Conservation (phyloP, 2,888 invertebrate species). For the Glaucopsyche alexis region DNA sequence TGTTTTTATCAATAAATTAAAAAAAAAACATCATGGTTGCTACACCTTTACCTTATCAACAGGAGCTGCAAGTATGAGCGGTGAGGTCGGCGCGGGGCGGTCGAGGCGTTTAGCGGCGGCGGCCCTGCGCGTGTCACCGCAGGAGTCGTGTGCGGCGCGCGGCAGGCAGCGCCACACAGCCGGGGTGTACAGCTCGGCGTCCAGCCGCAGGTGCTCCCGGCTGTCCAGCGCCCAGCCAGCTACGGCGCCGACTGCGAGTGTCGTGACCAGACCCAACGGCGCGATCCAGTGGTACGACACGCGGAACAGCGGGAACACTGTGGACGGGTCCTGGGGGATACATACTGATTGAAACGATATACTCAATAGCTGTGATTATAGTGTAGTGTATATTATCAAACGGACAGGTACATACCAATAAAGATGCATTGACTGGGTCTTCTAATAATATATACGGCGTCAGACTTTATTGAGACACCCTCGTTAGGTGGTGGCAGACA, state of each 20-base stretch:
- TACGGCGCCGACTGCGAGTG: conserved; percentile 83
- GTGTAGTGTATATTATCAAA: no score
- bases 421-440: no score
- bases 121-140: conserved; percentile 48
- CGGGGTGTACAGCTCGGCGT: conserved; percentile 67
- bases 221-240: conserved; percentile 72
- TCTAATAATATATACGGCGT: no score
- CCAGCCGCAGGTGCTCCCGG: conserved; percentile 50
- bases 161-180: conserved; percentile 61
- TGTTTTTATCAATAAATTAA: no score
- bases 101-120: conserved; percentile 40
- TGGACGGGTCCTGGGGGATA: conserved; percentile 58
- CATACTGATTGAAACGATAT: neutral
- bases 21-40: no score
- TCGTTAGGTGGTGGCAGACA: no score
- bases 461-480: no score
- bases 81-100: conserved; percentile 50
- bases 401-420: no score
- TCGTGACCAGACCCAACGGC: conserved; percentile 84
- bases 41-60: neutral
- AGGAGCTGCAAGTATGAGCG: conserved; percentile 53
- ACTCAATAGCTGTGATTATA: no score
- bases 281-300: conserved; percentile 92
- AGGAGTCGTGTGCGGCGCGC: conserved; percentile 50
- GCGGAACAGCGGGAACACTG: conserved; percentile 86